Conservation (phyloP, 30 jellyfish, hydroid and myxozoan species). For the Sanderia malayensis region DNA sequence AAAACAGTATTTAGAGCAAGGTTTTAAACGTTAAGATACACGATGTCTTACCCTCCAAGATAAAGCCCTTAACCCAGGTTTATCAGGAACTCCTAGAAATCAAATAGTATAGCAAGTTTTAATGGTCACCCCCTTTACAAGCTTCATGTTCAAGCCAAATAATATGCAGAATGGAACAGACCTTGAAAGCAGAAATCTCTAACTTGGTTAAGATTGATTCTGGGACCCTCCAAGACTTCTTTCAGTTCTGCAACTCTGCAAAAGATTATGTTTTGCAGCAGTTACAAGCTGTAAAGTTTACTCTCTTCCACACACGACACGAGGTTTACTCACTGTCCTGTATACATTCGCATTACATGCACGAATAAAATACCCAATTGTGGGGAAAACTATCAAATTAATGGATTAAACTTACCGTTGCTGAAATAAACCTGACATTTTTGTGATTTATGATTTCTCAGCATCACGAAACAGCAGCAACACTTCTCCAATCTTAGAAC, state of each 20-base stretch:
- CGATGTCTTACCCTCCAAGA: conserved; percentile 43
- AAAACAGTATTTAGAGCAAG: neutral
- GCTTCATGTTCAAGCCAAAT: neutral
- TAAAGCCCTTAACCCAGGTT: conserved; percentile 42
- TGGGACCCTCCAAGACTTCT: conserved; percentile 55
- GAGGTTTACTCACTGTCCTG: no score
- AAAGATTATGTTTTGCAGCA: no score
- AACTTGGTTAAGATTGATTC: conserved; percentile 51
- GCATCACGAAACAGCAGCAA: no score
- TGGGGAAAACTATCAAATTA: no score
- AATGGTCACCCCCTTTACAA: neutral
- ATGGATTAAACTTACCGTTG: no score
- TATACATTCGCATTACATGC: no score
- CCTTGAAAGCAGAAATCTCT: conserved; percentile 80
- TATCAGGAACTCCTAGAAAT: conserved; percentile 49
- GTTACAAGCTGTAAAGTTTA: no score
- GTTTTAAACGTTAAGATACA: neutral
- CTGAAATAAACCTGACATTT: no score
- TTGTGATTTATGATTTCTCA: no score
- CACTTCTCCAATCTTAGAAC: no score
- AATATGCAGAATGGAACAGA: conserved; percentile 4
- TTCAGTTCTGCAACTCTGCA: conserved; percentile 61
- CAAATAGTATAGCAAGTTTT: neutral
- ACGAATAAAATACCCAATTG: no score
- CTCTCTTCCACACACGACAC: no score